A percentile compares a stretch with the other conserved stretches of the same genome.
These are phyloP conservation scores for Drosophila melanica DNA, from an alignment of 1,140 invertebrate genomes.

Conservation along the genomic window DNA sequence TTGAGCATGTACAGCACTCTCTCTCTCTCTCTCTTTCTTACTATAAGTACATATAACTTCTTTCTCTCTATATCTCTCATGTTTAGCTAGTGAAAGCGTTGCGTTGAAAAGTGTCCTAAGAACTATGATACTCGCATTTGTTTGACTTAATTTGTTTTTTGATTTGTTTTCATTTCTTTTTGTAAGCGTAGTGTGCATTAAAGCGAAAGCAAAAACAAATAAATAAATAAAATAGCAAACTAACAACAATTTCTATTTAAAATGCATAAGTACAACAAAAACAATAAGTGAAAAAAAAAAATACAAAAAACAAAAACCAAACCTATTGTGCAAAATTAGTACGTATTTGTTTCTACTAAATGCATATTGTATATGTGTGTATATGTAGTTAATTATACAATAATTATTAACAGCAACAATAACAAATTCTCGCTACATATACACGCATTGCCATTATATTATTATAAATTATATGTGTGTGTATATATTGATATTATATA, in stretches of 20 bases:
- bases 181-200: conserved; percentile 83
- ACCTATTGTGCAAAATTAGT: conserved; percentile 72
- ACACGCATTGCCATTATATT: conserved; percentile 61
- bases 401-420: conserved; percentile 26
- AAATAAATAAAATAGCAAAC: conserved; percentile 79
- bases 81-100: conserved; percentile 76
- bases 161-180: conserved; percentile 45
- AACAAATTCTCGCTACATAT: conserved; percentile 48
- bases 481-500: conserved; percentile 78
- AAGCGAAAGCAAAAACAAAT: conserved; percentile 75
- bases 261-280: conserved; percentile 71
- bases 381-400: conserved; percentile 57
- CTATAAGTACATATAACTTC: conserved; percentile 38
- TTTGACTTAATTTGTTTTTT: conserved; percentile 49
- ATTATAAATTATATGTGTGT: conserved; percentile 68
- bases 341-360: conserved; percentile 81
- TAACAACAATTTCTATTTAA: conserved; percentile 76
- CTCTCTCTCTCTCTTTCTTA: conserved; percentile 52
- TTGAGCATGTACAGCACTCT: conserved; percentile 75
- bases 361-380: conserved; percentile 72
- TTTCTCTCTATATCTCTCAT: conserved; percentile 67
- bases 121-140: conserved; percentile 71
- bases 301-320: conserved; percentile 50
- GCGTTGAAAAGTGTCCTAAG: conserved; percentile 69
- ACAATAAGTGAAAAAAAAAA: conserved; percentile 51